Evolutionary conservation across 2,797 vertebrate genomes (phyloP), one percentile per base, ranked within the genome.

Genomic region (Trichosurus vulpecula): DNA sequence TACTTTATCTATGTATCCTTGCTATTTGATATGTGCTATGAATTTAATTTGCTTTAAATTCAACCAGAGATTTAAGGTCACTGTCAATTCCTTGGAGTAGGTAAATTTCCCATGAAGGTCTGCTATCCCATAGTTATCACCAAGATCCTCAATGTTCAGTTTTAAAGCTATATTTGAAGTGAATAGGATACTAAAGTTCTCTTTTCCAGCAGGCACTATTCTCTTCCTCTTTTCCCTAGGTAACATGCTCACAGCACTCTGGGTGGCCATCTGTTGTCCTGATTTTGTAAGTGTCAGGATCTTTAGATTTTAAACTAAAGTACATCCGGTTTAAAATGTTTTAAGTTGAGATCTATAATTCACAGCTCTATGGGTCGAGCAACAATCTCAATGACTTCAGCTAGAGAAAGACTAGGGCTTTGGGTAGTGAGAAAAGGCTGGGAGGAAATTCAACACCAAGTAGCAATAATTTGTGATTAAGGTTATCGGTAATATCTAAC

Each of bases 401-500:
- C 94, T 66, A 94, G 61, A 93, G 52, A 92, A 51, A 95, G 91
- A 30, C 51, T 90, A 19, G 56, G 56, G 97, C 66, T 90, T 97
- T 94, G 90, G 95, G 90, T 53, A 16, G 94, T 55, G 94, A 90
- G 93, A 94, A 94, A 93, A 96, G 97, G 93, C 58, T 95, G 66
- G 61, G 97, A 96, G 95, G 96, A 96, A 92, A 97, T 96, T 97
- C 97, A 66, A 96, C 97, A 97, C 92, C 52, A 14, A 90, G 96
- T 92, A 93, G 93, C 61, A 81, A 89, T 94, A 96, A 98, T 98
- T 98, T 97, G 90, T 98, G 98, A 98, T 98, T 98, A 98, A 98
- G 97, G 97, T 98, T 98, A 98, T 98, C 87, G 90, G 98, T 98
- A 98, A 95, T 97, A 98, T 99, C 98, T 99, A 99, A 99, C 99